A percentile compares a stretch with the other conserved stretches of the same genome.
Conservation (phyloP, 2,888 invertebrate genomes). For the Megastigmus dorsalis region DNA sequence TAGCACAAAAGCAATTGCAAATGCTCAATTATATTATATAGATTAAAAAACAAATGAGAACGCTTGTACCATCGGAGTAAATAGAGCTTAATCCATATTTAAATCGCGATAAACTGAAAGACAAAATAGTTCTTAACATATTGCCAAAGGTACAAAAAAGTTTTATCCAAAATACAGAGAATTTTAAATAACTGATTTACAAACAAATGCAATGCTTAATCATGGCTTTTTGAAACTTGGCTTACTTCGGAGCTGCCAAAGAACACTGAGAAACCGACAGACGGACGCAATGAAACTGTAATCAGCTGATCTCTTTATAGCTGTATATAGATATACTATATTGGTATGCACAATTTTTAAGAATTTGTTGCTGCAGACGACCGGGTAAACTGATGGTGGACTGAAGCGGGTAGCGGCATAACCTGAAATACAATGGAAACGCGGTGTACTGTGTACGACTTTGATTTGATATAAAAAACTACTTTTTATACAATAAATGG, state of each 20-base stretch:
- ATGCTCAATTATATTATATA: not conserved
- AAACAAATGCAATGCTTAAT: slow-evolving; percentile 49
- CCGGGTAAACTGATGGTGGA: not conserved
- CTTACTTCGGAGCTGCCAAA: slow-evolving; percentile 48
- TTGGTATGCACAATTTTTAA: no score
- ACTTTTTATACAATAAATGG: slow-evolving; percentile 6
- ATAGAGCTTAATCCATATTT: slow-evolving; percentile 66
- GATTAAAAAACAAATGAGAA: not conserved
- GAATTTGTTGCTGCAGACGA: no score
- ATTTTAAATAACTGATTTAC: not conserved
- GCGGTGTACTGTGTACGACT: not conserved
- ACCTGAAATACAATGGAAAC: slow-evolving; percentile 20
- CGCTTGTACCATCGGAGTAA: slow-evolving; percentile 68
- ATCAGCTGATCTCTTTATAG: slow-evolving; percentile 34
- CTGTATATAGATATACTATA: no score
- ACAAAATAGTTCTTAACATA: slow-evolving; percentile 62
- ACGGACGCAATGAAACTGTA: not conserved
- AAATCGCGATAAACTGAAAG: slow-evolving; percentile 66
- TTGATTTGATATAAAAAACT: no score
- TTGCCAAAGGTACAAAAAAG: slow-evolving; percentile 9
- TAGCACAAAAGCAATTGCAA: no score
- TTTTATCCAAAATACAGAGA: not conserved
- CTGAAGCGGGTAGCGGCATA: not conserved
- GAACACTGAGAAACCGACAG: not conserved
- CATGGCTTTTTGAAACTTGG: slow-evolving; percentile 22